Base-by-base conservation (phyloP, 2,113 vertebrate species). In the Eubucco bourcierii region DNA sequence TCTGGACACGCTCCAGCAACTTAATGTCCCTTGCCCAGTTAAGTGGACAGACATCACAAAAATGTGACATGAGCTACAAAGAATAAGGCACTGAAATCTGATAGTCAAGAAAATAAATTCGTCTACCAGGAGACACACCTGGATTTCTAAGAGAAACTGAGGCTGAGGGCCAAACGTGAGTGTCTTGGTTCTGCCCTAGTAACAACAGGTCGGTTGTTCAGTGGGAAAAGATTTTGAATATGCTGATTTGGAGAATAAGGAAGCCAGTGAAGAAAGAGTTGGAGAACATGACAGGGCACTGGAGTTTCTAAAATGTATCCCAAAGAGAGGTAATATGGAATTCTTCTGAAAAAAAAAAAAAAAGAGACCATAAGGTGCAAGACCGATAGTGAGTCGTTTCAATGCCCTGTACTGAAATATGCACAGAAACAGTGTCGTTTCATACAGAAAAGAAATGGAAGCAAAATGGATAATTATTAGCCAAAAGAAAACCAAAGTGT, bases 41-140 rank as follows among this genome's bases (percentile, higher is more conserved):
- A 24, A 19, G 20, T 0, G 25, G 4, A 3, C 0, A 4, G 61
- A 8, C 9, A 6, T 5, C 28, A 3, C 50, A 1, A 19, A 60
- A 46, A 37, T 4, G 44, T 9, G 4, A 1, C 3, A 3, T 1
- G 34, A 20, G 34, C 31, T 16, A 3, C 8, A 5, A 6, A 44
- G 59, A 31, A 10, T 23, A 12, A 55, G 46, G 28, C 29, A 1
- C 44, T 8, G 52, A 24, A 21, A 8, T 17, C 21, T 21, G 50
- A 4, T 18, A 3, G 1, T 0, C 28, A 19, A 27, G 29, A 25
- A 7, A 44, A 12, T 24, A 34, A 14, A 27, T 12, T 1, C 1
- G 9, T 33, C 50, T 24, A 17, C 11, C 47, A 5, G 44, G 50
- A 81, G 20, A 23, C 12, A 4, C 10, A 16, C 1, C 4, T 15